Evolutionary conservation across 2,888 invertebrate genomes (phyloP).

Genomic region (Volucella inanis): DNA sequence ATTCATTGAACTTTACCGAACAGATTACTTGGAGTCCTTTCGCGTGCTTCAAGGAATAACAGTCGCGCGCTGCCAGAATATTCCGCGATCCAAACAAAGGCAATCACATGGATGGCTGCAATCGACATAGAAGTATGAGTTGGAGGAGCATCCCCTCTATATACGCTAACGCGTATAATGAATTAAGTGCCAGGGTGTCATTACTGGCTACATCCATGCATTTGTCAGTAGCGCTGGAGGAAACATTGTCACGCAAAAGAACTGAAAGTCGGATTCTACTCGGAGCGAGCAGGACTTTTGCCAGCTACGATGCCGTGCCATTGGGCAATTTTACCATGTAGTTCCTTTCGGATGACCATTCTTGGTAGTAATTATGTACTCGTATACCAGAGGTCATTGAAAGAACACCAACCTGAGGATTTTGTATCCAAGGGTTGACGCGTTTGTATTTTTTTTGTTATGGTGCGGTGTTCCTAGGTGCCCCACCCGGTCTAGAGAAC

Average conservation of each 20-base stretch:
- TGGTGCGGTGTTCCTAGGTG: too few relatives aligned
- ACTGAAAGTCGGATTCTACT: constrained; percentile 15
- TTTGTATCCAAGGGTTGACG: neutral
- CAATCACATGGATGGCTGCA: constrained; percentile 10
- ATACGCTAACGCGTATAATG: constrained; percentile 46
- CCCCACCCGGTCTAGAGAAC: too few relatives aligned
- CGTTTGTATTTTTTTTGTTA: too few relatives aligned
- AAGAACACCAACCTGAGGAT: constrained; percentile 32
- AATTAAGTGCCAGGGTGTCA: constrained; percentile 39
- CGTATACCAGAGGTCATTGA: constrained; percentile 58
- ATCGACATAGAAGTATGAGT: neutral
- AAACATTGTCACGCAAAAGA: constrained; percentile 51
- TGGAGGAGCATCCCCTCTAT: neutral
- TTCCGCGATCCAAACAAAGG: constrained; percentile 23
- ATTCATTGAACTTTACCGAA: constrained; percentile 67
- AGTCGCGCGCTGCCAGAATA: constrained; percentile 32
- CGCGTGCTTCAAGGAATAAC: constrained; percentile 33
- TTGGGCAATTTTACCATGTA: constrained; percentile 57
- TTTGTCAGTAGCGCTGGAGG: constrained; percentile 5
- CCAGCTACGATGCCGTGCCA: constrained; percentile 58
- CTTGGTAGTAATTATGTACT: constrained; percentile 46
- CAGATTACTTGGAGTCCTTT: constrained; percentile 26
- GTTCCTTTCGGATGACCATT: constrained; percentile 29
- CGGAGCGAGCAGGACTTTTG: constrained; percentile 8
- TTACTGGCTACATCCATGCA: constrained; percentile 41